Conservation (phyloP, 2,797 vertebrate species). For the Ambastaia sidthimunki region DNA sequence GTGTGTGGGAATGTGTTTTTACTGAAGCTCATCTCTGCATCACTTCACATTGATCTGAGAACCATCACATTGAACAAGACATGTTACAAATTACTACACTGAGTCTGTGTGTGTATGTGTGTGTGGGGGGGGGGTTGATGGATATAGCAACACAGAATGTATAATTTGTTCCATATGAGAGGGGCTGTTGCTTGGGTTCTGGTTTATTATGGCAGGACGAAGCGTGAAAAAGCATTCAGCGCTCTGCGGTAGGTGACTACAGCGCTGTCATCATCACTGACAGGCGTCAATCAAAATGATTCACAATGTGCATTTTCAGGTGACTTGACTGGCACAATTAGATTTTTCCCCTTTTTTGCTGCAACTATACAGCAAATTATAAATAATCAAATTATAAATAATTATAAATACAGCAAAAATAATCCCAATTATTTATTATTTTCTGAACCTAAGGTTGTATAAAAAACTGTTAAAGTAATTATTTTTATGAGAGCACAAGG, state of each 20-base stretch:
- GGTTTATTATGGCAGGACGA: conserved; percentile 58
- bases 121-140: conserved; percentile 37
- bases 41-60: conserved; percentile 49
- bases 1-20: neutral
- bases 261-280: conserved; percentile 47
- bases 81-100: conserved; percentile 62
- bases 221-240: conserved; percentile 45
- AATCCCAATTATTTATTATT: too few relatives aligned
- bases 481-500: too few relatives aligned
- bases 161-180: conserved; percentile 67
- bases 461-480: too few relatives aligned
- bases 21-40: conserved; percentile 29
- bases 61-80: conserved; percentile 59
- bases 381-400: too few relatives aligned
- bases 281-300: conserved; percentile 52
- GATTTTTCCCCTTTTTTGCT: neutral
- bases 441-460: too few relatives aligned
- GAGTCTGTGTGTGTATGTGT: conserved; percentile 43
- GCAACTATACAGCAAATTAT: too few relatives aligned
- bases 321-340: neutral
- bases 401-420: too few relatives aligned
- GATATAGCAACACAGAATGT: conserved; percentile 41
- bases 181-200: conserved; percentile 52
- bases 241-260: conserved; percentile 61
- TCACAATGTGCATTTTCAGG: neutral